These are phyloP conservation scores for Drosophila asahinai DNA, from an alignment of 1,140 invertebrate species.

Conservation along the genomic window DNA sequence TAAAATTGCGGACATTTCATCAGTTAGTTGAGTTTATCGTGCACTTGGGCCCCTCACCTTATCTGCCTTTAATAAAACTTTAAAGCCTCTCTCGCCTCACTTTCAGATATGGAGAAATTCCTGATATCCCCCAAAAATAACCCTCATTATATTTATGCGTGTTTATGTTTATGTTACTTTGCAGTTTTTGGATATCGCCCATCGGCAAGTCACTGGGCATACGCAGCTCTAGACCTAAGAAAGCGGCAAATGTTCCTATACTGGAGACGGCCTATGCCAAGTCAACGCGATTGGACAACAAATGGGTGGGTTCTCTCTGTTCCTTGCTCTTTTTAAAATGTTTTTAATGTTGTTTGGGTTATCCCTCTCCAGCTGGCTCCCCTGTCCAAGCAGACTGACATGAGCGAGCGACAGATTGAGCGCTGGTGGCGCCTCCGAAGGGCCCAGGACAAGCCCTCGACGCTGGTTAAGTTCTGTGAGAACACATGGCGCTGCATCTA, in stretches of 20 bases:
- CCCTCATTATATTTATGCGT: background rate
- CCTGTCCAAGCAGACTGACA: conserved; percentile 94
- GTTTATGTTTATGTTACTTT: conserved; percentile 54
- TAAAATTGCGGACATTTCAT: background rate
- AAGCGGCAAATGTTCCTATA: conserved; percentile 88
- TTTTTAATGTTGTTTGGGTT: conserved; percentile 1
- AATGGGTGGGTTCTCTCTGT: conserved; percentile 87
- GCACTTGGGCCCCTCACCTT: background rate
- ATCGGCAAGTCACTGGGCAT: conserved; percentile 92
- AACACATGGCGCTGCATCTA: conserved; percentile 96
- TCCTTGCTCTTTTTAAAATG: too few species aligned
- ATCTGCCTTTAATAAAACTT: background rate
- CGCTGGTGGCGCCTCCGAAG: conserved; percentile 94
- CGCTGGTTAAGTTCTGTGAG: conserved; percentile 96
- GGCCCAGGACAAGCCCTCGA: conserved; percentile 94
- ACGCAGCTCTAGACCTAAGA: conserved; percentile 91
- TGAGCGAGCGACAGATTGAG: conserved; percentile 95
- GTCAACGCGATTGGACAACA: conserved; percentile 90
- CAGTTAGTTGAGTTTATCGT: background rate
- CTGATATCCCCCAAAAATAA: conserved; percentile 1
- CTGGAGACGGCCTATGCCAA: conserved; percentile 90
- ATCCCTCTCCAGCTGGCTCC: conserved; percentile 87
- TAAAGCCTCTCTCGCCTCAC: background rate
- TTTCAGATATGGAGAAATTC: background rate
- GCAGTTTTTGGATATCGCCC: conserved; percentile 91